phyloP scores from a whole-genome alignment of 35 echinoderm and acorn worm species.

The Apostichopus japonicus region DNA sequence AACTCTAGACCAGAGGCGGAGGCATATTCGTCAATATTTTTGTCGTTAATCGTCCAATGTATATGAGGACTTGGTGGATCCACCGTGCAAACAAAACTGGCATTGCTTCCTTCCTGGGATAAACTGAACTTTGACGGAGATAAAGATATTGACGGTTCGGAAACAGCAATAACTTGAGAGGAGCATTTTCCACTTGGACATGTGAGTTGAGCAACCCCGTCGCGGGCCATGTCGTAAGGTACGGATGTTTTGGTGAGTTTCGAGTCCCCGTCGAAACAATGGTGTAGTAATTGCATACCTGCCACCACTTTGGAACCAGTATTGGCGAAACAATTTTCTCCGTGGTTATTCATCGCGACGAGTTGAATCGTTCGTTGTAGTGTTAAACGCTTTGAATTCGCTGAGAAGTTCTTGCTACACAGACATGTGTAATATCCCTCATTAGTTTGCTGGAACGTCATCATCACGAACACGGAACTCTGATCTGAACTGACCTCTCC shows the following conservation, averaged over 20 bases:
- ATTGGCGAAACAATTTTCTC: not conserved
- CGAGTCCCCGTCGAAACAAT: not conserved
- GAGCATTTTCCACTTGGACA: not conserved
- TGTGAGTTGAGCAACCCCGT: not conserved
- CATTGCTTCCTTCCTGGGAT: no score
- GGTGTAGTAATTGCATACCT: not conserved
- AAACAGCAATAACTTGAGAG: not conserved
- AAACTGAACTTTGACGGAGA: not conserved
- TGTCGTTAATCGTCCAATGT: not conserved
- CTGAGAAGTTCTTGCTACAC: not conserved
- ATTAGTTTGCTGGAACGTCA: not conserved
- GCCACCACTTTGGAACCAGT: not conserved
- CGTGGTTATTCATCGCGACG: not conserved
- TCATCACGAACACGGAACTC: not conserved
- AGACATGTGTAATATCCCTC: not conserved
- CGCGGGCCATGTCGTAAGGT: not conserved
- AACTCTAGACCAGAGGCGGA: not conserved
- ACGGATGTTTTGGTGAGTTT: not conserved
- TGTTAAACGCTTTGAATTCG: not conserved
- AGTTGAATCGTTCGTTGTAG: not conserved
- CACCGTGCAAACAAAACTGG: not conserved
- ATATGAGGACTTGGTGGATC: not conserved
- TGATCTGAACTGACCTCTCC: no score
- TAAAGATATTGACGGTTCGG: not conserved
- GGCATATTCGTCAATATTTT: not conserved